phyloP scores from a whole-genome alignment of 2,113 vertebrate genomes.

The Thunnus maccoyii region DNA sequence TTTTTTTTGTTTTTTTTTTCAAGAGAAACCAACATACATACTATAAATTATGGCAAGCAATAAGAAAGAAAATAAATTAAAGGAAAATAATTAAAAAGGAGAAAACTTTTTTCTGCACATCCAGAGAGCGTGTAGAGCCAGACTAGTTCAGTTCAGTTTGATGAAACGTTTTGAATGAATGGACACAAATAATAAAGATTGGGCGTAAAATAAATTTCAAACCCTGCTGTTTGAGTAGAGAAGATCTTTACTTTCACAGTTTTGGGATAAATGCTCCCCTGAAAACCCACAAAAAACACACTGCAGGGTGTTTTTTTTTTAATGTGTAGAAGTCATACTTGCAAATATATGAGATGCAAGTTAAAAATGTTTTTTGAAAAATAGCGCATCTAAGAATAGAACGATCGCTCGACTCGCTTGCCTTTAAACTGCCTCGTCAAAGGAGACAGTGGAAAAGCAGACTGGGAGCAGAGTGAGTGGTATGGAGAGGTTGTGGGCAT shows the following conservation, averaged over 20 bases:
- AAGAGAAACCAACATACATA: conserved; percentile 58
- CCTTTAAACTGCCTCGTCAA: conserved; percentile 38
- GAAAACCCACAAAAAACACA: conserved; percentile 11
- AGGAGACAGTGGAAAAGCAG: conserved; percentile 32
- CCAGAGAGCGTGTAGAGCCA: conserved; percentile 15
- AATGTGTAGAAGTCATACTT: conserved; percentile 17
- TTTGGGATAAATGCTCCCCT: conserved; percentile 20
- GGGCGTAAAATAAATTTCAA: background rate
- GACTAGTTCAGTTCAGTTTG: background rate
- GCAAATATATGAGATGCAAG: conserved; percentile 16
- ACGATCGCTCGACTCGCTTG: background rate
- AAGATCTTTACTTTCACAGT: conserved; percentile 17
- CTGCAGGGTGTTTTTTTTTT: background rate
- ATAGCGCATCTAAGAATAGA: conserved; percentile 33
- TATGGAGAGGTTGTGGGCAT: conserved; percentile 54
- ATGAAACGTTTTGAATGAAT: background rate
- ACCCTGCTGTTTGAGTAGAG: conserved; percentile 1
- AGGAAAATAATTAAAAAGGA: conserved; percentile 14
- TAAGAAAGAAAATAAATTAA: conserved; percentile 41
- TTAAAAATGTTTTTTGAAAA: conserved; percentile 37
- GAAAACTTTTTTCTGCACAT: conserved; percentile 8
- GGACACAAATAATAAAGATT: background rate
- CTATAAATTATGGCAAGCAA: conserved; percentile 60
- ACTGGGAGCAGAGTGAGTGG: conserved; percentile 54
- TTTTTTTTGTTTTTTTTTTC: conserved; percentile 46